A percentile compares a stretch with the other conserved stretches of the same genome.
These are phyloP conservation scores for Schizaphis graminum DNA, from an alignment of 2,888 invertebrate genomes.

Conservation along the genomic window DNA sequence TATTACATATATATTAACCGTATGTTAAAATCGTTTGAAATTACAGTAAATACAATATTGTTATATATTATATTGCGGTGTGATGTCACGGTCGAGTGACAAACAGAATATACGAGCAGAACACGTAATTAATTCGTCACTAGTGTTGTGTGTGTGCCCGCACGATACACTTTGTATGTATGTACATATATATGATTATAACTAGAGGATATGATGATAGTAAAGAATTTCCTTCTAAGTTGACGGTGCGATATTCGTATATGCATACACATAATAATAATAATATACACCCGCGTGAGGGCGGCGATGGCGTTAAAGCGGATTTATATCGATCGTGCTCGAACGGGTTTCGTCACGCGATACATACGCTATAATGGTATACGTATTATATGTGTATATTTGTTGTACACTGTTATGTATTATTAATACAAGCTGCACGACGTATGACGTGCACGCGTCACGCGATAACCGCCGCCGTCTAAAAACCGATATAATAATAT, in stretches of 20 bases:
- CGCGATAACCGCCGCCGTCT: constrained; percentile 36
- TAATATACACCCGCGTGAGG: neutral
- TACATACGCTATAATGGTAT: constrained; percentile 11
- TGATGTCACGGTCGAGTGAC: constrained; percentile 46
- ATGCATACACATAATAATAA: neutral
- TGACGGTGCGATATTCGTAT: neutral
- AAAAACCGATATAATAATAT: constrained; percentile 33
- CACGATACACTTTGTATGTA: neutral
- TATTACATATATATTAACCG: neutral
- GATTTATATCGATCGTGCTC: constrained; percentile 63
- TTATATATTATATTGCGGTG: neutral
- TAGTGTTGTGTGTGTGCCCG: constrained; percentile 7
- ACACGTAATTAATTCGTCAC: constrained; percentile 57
- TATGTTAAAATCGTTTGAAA: neutral
- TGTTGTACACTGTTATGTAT: neutral
- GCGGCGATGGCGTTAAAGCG: constrained; percentile 31
- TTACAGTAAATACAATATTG: neutral
- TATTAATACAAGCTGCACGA: constrained; percentile 16
- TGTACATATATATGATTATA: neutral
- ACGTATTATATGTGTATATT: neutral
- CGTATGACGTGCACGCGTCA: constrained; percentile 37
- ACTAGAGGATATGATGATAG: constrained; percentile 7
- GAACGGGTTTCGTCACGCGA: constrained; percentile 62
- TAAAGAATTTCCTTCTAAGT: constrained; percentile 13
- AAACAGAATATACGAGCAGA: neutral